Conservation (phyloP, 35 echinoderm and acorn worm species). For the Heliocidaris tuberculata region DNA sequence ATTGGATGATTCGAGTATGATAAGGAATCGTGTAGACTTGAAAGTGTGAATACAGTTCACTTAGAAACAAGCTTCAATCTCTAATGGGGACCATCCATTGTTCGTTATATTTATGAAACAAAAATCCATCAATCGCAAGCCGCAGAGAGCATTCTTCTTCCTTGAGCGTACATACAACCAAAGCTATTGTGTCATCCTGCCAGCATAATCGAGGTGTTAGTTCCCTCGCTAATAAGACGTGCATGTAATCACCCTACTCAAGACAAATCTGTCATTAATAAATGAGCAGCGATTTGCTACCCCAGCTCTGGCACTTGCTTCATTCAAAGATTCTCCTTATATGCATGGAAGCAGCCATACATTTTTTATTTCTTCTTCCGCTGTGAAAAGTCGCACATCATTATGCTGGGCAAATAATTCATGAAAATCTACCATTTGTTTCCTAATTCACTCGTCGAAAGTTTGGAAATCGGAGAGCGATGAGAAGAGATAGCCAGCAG, state of each 20-base stretch:
- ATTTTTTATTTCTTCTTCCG: neutral
- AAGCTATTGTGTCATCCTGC: neutral
- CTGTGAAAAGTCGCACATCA: neutral
- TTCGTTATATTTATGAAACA: neutral
- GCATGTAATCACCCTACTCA: neutral
- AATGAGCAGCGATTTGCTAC: neutral
- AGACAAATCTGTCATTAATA: neutral
- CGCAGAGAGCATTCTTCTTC: neutral
- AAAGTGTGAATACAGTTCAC: slow-evolving; percentile 3
- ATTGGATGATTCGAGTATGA: no score
- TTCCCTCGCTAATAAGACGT: neutral
- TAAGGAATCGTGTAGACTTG: neutral
- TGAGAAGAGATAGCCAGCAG: neutral
- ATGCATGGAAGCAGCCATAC: neutral
- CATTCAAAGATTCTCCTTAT: neutral
- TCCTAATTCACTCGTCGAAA: neutral
- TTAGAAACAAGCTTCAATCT: neutral
- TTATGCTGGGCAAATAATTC: neutral
- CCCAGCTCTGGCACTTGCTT: neutral
- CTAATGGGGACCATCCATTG: neutral
- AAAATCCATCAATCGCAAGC: neutral
- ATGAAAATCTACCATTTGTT: neutral
- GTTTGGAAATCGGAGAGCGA: neutral
- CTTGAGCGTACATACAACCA: neutral
- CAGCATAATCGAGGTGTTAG: neutral